Conservation (phyloP, 2,113 vertebrate species). For the Indicator indicator region DNA sequence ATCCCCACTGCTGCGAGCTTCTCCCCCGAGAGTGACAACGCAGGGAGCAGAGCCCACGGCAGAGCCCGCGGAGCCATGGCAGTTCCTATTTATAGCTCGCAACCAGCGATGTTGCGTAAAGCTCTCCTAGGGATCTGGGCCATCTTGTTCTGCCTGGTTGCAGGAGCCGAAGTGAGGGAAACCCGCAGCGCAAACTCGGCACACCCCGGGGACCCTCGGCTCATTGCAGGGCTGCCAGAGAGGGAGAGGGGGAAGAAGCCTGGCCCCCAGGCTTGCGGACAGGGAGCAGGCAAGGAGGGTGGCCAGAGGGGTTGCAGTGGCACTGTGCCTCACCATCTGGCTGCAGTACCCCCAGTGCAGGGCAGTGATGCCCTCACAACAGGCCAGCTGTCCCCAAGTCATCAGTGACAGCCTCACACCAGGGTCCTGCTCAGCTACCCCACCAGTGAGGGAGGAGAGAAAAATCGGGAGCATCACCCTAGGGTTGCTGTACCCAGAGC, state of each 20-base stretch:
- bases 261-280: accelerated
- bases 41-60: not conserved
- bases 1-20: no score
- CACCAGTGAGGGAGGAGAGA: accelerated
- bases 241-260: not conserved
- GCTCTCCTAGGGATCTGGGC: not conserved
- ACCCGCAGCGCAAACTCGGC: not conserved
- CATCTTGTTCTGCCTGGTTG: not conserved
- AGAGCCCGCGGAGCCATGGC: not conserved
- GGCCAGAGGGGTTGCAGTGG: not conserved
- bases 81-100: slow-evolving; percentile 17
- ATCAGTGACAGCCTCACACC: not conserved
- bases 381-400: not conserved
- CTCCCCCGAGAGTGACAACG: not conserved
- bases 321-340: accelerated
- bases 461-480: not conserved
- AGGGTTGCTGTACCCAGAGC: not conserved
- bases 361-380: not conserved
- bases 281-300: not conserved
- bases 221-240: accelerated
- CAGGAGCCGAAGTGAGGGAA: not conserved
- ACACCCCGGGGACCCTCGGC: accelerated
- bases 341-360: not conserved
- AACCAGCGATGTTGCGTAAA: slow-evolving; percentile 35
- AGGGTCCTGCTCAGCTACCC: not conserved